These are phyloP conservation scores for Litocranius walleri DNA, from an alignment of 2,113 vertebrate genomes.

Conservation along the genomic window DNA sequence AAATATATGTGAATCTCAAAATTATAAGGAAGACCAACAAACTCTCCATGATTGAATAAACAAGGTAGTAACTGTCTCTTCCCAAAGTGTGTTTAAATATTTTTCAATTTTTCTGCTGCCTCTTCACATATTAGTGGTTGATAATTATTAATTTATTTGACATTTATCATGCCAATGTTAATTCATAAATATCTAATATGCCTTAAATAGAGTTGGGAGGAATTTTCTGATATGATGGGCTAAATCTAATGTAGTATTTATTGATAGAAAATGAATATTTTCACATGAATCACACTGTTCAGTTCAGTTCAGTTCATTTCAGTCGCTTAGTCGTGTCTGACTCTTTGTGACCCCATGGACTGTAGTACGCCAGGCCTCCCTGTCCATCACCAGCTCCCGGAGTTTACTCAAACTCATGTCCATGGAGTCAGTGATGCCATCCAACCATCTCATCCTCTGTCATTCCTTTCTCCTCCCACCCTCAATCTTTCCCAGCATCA, in stretches of 20 bases:
- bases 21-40: neutral
- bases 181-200: constrained; percentile 60
- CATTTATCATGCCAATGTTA: constrained; percentile 56
- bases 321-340: rapidly evolving
- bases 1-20: constrained; percentile 29
- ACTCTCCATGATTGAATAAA: constrained; percentile 3
- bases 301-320: neutral
- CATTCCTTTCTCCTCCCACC: neutral
- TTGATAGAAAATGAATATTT: constrained; percentile 46
- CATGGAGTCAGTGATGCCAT: neutral
- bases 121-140: constrained; percentile 36
- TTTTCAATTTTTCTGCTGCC: constrained; percentile 53
- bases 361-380: neutral
- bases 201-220: constrained; percentile 45
- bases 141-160: constrained; percentile 68
- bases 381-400: rapidly evolving
- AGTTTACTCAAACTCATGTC: neutral
- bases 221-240: constrained; percentile 27
- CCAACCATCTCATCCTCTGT: neutral
- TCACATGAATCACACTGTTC: neutral
- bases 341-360: neutral
- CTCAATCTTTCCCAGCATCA: neutral
- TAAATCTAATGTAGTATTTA: constrained; percentile 34
- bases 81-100: constrained; percentile 29
- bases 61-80: neutral